Base-by-base conservation (phyloP, 2,113 vertebrate species). In the Vombatus ursinus region DNA sequence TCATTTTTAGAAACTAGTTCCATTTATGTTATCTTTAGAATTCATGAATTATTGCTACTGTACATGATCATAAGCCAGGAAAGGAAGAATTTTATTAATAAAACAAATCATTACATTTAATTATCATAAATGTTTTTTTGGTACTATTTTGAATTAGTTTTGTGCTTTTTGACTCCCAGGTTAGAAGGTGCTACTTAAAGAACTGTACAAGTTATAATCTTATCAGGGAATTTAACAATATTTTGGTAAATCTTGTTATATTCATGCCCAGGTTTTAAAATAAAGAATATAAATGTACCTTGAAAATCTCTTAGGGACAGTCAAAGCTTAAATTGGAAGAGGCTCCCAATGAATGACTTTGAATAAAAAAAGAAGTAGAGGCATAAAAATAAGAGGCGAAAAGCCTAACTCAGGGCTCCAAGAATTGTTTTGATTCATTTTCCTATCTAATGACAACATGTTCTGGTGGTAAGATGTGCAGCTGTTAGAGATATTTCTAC, bases 381-480 rank as follows among this genome's bases (percentile, higher is more conserved):
- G 28, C 91, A 93, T 96, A 37, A 47, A 97, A 92, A 95, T 53
- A 95, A 97, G 51, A 50, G 92, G 89, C 93, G 51, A 96, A 94
- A 96, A 90, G 97, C 97, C 98, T 97, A 98, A 96, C 93, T 68
- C 95, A 90, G 97, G 95, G 96, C 98, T 98, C 97, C 92, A 48
- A 96, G 95, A 97, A 44, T 98, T n/a, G 97, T 96, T 95, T 37
- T 95, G 95, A 97, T 97, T 98, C 92, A 95, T 97, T 97, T 97
- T 54, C 77, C 95, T 98, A 96, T 98, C 98, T 97, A 96, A 95
- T 95, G 92, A 90, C 96, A 98, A 94, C 98, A 98, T 8, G 61
- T 97, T 98, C 93, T 97, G 97, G 95, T 95, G 94, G 95, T 90
- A 96, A 97, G 97, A 95, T 98, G 95, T 95, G 52, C 98, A 98